phyloP scores from a whole-genome alignment of 2,113 vertebrate species.

The Orientallactaga bullata region DNA sequence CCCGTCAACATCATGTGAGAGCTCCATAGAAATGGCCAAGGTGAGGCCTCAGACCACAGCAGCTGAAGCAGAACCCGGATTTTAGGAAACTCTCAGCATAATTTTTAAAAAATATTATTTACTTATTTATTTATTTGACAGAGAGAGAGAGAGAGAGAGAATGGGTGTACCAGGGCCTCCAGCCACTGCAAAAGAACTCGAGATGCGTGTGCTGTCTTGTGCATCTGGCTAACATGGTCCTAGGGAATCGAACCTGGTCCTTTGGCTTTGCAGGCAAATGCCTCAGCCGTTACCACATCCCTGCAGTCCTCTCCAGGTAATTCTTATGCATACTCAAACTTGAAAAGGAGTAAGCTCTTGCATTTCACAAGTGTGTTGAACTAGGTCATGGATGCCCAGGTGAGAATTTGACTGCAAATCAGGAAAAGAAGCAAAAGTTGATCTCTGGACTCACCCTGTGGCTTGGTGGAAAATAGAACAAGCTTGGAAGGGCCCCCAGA shows the following conservation, averaged over 20 bases:
- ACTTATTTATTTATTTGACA: no score
- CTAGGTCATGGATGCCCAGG: neutral
- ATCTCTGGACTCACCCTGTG: neutral
- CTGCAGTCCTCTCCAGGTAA: neutral
- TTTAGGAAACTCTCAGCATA: neutral
- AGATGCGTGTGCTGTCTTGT: no score
- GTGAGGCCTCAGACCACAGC: accelerated
- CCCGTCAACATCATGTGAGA: neutral
- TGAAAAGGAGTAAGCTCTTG: neutral
- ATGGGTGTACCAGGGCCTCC: no score
- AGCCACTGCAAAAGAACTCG: no score
- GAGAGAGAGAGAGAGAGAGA: no score
- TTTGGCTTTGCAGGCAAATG: no score
- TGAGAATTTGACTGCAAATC: slow-evolving; percentile 1
- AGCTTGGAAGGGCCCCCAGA: neutral
- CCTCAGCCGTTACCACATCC: no score
- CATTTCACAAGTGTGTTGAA: neutral
- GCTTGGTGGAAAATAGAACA: neutral
- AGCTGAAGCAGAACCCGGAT: neutral
- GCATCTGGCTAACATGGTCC: no score
- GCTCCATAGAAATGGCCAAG: neutral
- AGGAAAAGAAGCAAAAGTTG: neutral
- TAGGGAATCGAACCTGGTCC: no score
- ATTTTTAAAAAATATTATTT: no score
- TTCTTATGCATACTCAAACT: neutral